These are phyloP conservation scores for Cololabis saira DNA, from an alignment of 2,113 vertebrate species.

Conservation along the genomic window DNA sequence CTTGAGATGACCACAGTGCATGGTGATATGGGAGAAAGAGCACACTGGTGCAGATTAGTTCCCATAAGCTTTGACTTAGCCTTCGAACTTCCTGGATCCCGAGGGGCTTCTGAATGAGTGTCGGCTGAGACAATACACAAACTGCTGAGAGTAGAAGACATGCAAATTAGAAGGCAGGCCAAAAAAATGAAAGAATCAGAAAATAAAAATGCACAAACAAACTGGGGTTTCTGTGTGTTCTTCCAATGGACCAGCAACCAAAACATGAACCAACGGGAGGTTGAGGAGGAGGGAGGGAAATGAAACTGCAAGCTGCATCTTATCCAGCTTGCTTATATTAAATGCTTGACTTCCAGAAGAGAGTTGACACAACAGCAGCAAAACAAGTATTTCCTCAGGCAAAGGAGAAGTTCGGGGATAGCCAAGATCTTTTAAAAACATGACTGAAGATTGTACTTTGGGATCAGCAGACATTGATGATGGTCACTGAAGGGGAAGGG, in stretches of 20 bases:
- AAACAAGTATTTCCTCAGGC: not conserved
- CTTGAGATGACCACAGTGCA: constrained; percentile 39
- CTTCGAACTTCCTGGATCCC: constrained; percentile 53
- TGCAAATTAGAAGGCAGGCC: constrained; percentile 26
- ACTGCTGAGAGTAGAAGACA: constrained; percentile 27
- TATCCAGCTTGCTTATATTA: not conserved
- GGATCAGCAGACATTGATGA: not conserved
- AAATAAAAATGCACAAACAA: not conserved
- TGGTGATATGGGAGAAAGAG: constrained; percentile 58
- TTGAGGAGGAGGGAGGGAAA: not conserved
- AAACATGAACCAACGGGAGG: constrained; percentile 1
- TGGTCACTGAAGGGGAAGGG: not conserved
- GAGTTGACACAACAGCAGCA: not conserved
- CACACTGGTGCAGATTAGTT: constrained; percentile 65
- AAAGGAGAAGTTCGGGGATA: not conserved
- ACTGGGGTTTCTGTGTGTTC: not conserved
- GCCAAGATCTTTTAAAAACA: not conserved
- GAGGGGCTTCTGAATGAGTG: constrained; percentile 40
- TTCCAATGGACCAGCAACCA: not conserved
- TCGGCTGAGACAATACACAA: constrained; percentile 22
- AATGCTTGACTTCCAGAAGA: not conserved
- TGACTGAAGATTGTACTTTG: not conserved
- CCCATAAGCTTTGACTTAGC: constrained; percentile 79
- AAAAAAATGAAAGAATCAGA: constrained; percentile 3
- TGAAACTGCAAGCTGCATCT: not conserved